phyloP scores from a whole-genome alignment of 2,797 vertebrate species.

The Poeciliopsis infans region DNA sequence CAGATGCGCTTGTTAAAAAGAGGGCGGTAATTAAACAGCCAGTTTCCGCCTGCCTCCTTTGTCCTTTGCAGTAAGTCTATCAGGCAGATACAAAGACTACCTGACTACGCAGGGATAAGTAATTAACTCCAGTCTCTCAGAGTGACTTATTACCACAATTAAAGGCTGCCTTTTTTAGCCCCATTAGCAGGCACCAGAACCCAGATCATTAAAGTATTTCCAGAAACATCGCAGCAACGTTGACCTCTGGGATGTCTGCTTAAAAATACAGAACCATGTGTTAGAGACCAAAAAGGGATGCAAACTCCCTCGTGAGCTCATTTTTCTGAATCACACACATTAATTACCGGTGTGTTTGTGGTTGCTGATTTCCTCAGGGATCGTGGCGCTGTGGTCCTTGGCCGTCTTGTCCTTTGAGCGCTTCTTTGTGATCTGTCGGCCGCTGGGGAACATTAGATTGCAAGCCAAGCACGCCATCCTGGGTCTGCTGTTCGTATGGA shows the following conservation, averaged over 20 bases:
- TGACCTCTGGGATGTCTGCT: constrained; percentile 13
- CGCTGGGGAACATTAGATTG: constrained; percentile 80
- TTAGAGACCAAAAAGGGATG: background rate
- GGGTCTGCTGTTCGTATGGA: constrained; percentile 89
- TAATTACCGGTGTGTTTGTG: background rate
- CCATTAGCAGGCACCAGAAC: constrained; percentile 39
- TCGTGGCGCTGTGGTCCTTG: constrained; percentile 92
- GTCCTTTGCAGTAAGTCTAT: constrained; percentile 30
- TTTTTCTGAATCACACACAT: background rate
- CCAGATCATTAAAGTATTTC: constrained; percentile 49
- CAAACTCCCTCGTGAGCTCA: background rate
- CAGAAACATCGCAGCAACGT: constrained; percentile 10
- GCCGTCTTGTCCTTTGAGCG: constrained; percentile 90
- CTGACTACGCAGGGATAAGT: constrained; percentile 37
- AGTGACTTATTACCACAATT: constrained; percentile 70
- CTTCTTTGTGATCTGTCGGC: constrained; percentile 87
- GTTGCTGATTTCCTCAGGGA: constrained; percentile 76
- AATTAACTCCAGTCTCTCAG: constrained; percentile 55
- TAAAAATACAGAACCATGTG: constrained; percentile 5
- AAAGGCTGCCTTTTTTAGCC: constrained; percentile 43
- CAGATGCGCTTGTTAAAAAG: constrained; percentile 19
- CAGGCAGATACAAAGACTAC: constrained; percentile 18
- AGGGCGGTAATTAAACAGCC: constrained; percentile 24
- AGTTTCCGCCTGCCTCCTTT: constrained; percentile 32
- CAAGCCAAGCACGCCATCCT: constrained; percentile 82